phyloP scores from a whole-genome alignment of 2,888 invertebrate genomes.

The Uropetala carovei region DNA sequence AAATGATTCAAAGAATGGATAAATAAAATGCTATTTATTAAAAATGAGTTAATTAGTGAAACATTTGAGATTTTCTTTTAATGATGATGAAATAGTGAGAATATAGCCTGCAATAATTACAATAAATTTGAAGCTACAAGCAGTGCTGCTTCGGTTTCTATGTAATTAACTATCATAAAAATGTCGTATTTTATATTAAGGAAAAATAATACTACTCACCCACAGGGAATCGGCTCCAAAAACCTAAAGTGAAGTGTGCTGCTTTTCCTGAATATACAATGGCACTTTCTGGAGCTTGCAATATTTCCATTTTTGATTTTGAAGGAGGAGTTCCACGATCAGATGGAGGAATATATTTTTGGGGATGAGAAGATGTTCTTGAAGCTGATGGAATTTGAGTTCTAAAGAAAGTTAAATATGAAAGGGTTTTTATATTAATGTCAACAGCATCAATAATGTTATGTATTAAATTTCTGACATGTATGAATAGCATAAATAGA shows the following conservation, averaged over 20 bases:
- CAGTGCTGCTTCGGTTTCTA: no score
- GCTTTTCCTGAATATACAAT: constrained; percentile 56
- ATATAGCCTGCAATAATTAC: no score
- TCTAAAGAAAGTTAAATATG: not conserved
- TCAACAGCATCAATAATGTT: no score
- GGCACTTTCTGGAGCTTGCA: constrained; percentile 52
- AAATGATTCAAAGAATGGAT: no score
- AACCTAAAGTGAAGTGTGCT: constrained; percentile 34
- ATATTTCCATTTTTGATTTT: constrained; percentile 43
- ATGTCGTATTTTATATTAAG: not conserved
- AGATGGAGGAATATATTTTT: constrained; percentile 13
- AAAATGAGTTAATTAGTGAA: no score
- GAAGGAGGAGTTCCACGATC: constrained; percentile 36
- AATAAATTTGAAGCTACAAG: no score
- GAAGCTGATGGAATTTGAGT: constrained; percentile 36
- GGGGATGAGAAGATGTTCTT: constrained; percentile 14
- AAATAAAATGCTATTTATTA: no score
- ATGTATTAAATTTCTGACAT: no score
- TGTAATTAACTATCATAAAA: no score
- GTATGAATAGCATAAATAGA: no score
- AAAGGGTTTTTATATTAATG: not conserved
- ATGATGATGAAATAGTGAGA: no score
- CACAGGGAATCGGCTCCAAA: constrained; percentile 30
- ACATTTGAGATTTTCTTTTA: no score
- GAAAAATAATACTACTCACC: not conserved